A percentile compares a stretch with the other conserved stretches of the same genome.
phyloP scores from a whole-genome alignment of 2,113 vertebrate species.

The Alaudala cheleensis region DNA sequence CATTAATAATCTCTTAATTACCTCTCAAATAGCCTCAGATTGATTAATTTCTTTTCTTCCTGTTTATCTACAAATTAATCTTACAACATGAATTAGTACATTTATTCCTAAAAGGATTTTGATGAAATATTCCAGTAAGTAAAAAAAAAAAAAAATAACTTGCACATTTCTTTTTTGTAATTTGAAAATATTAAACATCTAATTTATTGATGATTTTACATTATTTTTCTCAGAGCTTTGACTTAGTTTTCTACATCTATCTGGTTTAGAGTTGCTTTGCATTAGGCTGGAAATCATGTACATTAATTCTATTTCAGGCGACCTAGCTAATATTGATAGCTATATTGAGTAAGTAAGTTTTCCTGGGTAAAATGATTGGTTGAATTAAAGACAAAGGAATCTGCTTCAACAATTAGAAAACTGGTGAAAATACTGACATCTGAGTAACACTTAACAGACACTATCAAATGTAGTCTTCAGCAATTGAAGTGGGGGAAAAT shows the following conservation, averaged over 20 bases:
- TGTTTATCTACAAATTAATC: background rate
- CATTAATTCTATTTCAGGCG: background rate
- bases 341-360: background rate
- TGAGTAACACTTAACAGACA: background rate
- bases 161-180: background rate
- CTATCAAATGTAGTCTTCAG: background rate
- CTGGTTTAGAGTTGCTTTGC: background rate
- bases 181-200: background rate
- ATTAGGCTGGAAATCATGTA: background rate
- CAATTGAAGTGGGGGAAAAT: background rate
- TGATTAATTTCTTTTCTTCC: background rate
- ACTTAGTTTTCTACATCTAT: background rate
- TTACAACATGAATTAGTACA: background rate
- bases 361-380: background rate
- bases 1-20: background rate
- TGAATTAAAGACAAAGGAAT: background rate
- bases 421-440: background rate
- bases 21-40: background rate
- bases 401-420: background rate
- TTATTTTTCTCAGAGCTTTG: background rate
- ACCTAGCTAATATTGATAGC: background rate
- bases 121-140: background rate
- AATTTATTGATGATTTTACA: background rate
- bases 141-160: background rate
- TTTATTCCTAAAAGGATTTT: background rate